Conservation (phyloP, 2,113 vertebrate species). For the Etheostoma cragini region DNA sequence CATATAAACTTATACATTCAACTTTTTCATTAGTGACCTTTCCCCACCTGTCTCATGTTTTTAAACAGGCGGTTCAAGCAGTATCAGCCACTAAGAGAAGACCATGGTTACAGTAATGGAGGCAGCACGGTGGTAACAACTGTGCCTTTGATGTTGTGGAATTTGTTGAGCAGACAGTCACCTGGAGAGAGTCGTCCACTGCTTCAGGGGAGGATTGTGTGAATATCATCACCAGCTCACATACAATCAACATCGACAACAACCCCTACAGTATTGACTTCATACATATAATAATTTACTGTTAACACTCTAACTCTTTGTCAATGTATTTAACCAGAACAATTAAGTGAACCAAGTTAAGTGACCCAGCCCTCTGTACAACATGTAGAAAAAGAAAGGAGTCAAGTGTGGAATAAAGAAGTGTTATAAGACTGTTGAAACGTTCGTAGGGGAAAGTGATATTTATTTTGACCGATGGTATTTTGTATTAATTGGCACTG, state of each 20-base stretch:
- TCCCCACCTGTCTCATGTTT: conserved; percentile 18
- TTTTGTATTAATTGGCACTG: conserved; percentile 51
- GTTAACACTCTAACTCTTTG: conserved; percentile 12
- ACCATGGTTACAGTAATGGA: conserved; percentile 20
- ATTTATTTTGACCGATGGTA: conserved; percentile 70
- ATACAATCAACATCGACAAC: conserved; percentile 4
- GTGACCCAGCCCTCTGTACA: conserved; percentile 2
- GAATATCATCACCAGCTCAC: conserved; percentile 43
- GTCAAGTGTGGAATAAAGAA: neutral
- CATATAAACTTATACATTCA: neutral
- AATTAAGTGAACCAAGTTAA: conserved; percentile 3
- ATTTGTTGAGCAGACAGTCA: conserved; percentile 80
- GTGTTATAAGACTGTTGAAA: conserved; percentile 35
- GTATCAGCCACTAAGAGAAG: conserved; percentile 74
- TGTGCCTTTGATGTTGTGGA: conserved; percentile 86
- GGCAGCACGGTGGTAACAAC: conserved; percentile 75
- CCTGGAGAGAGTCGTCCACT: conserved; percentile 89
- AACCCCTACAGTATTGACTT: conserved; percentile 1
- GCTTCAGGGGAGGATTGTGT: conserved; percentile 88
- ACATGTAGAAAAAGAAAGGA: conserved; percentile 10
- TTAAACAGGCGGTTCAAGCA: conserved; percentile 83
- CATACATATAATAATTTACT: conserved; percentile 19
- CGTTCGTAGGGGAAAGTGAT: conserved; percentile 42
- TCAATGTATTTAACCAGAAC: conserved; percentile 21
- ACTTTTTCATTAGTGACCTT: neutral